phyloP scores from a whole-genome alignment of 1,140 invertebrate species.

The Campodea augens region DNA sequence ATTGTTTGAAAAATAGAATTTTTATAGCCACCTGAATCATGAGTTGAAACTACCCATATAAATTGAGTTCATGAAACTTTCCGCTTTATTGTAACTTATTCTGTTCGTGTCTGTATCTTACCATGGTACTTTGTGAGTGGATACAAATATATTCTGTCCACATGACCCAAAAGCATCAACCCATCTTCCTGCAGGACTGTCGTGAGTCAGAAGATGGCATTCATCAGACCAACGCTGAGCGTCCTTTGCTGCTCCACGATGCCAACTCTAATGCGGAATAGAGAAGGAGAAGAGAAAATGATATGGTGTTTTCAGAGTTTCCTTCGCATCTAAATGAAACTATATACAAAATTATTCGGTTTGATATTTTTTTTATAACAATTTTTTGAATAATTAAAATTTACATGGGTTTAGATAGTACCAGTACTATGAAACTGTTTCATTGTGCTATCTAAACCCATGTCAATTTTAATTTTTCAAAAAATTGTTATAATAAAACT shows the following conservation, averaged over 20 bases:
- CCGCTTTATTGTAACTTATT: constrained; percentile 2
- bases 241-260: constrained; percentile 39
- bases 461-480: too few relatives aligned
- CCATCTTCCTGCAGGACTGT: constrained; percentile 39
- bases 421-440: too few relatives aligned
- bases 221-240: constrained; percentile 53
- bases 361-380: too few relatives aligned
- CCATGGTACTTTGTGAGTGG: constrained; percentile 61
- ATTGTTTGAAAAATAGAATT: neutral
- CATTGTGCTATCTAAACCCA: too few relatives aligned
- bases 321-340: neutral
- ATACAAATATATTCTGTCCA: constrained; percentile 65
- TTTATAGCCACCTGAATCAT: neutral
- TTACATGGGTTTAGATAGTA: too few relatives aligned
- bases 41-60: too few relatives aligned
- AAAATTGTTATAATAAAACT: too few relatives aligned
- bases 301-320: neutral
- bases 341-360: neutral
- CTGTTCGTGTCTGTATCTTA: constrained; percentile 24
- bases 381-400: too few relatives aligned
- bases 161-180: constrained; percentile 47
- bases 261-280: constrained; percentile 42
- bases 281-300: neutral
- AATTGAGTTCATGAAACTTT: too few relatives aligned
- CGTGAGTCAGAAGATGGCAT: constrained; percentile 48